Conservation (phyloP, 2,113 vertebrate genomes). For the Illadopsis cleaveri region DNA sequence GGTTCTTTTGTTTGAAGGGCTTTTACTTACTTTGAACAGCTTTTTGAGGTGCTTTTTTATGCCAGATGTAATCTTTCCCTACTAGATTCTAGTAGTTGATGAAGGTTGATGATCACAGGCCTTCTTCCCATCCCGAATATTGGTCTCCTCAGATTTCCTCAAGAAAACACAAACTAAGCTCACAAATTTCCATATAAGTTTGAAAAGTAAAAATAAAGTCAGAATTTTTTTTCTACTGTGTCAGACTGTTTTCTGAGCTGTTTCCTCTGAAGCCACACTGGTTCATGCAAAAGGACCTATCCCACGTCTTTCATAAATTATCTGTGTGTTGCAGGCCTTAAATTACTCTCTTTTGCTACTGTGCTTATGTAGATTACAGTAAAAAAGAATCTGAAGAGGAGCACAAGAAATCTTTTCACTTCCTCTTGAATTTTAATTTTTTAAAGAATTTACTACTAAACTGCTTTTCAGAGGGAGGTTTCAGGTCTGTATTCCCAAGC, state of each 20-base stretch:
- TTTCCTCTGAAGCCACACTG: background rate
- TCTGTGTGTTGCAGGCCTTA: background rate
- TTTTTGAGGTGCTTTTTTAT: background rate
- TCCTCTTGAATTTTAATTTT: background rate
- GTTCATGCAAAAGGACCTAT: background rate
- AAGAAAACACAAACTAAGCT: background rate
- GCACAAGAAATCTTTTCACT: background rate
- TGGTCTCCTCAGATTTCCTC: background rate
- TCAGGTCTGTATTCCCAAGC: background rate
- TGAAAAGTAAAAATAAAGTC: background rate
- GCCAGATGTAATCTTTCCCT: background rate
- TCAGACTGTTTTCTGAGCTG: background rate
- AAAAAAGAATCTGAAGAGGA: constrained; percentile 20
- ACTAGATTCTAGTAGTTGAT: background rate
- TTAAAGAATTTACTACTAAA: background rate
- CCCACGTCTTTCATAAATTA: background rate
- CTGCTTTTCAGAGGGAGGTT: constrained; percentile 5
- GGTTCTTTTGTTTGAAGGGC: background rate
- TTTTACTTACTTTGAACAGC: background rate
- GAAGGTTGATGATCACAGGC: background rate
- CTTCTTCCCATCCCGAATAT: background rate
- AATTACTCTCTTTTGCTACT: background rate
- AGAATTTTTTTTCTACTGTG: background rate
- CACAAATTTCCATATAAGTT: background rate
- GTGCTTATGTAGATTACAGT: background rate